These are phyloP conservation scores for Caenorhabditis virilis DNA, from an alignment of 2,888 invertebrate species.

Conservation along the genomic window DNA sequence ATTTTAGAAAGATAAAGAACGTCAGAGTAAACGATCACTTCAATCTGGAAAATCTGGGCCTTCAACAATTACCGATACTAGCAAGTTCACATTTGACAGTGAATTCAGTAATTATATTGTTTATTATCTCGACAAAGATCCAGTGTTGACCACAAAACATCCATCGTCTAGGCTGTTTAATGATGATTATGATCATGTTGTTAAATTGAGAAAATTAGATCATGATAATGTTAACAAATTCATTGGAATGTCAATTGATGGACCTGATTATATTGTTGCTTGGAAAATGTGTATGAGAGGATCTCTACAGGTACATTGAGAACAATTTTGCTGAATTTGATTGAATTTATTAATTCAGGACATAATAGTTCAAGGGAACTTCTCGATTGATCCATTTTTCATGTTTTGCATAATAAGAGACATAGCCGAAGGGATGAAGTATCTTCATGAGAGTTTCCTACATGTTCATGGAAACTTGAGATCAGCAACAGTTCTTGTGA, in stretches of 20 bases:
- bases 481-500: constrained; percentile 54
- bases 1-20: constrained; percentile 20
- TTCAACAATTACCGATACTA: constrained; percentile 39
- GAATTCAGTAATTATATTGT: constrained; percentile 34
- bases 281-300: constrained; percentile 62
- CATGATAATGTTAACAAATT: constrained; percentile 66
- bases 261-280: constrained; percentile 44
- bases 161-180: constrained; percentile 25
- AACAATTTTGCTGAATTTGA: neutral
- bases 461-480: constrained; percentile 49
- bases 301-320: constrained; percentile 27
- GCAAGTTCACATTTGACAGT: constrained; percentile 40
- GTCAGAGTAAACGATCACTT: constrained; percentile 41
- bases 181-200: constrained; percentile 30
- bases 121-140: constrained; percentile 39
- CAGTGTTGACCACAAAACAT: constrained; percentile 44
- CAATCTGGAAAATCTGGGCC: constrained; percentile 49
- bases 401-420: constrained; percentile 52
- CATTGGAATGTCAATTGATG: constrained; percentile 61
- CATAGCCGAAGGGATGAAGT: constrained; percentile 46
- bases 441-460: constrained; percentile 47
- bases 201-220: constrained; percentile 56
- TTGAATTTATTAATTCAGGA: constrained; percentile 33
- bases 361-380: constrained; percentile 45
- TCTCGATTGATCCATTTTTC: constrained; percentile 55